Evolutionary conservation across 2,113 vertebrate genomes (phyloP), one percentile per base, ranked within the genome.

Genomic region (Nerophis lumbriciformis): DNA sequence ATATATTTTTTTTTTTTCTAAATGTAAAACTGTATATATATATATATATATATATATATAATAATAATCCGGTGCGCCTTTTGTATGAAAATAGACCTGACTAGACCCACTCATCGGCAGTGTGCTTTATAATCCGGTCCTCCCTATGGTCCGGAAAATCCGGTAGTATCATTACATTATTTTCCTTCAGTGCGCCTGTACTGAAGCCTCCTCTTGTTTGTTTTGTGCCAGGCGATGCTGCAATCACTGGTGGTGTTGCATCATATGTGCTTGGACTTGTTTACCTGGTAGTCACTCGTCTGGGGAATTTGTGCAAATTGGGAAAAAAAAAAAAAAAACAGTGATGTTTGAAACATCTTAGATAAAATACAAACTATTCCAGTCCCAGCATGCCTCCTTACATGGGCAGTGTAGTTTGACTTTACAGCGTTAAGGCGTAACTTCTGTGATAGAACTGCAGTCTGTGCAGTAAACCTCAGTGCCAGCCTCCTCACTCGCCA

Each of bases 211-310:
- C 38, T 51, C 42, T 66, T 69, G 48, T 61, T 61, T 66, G 52
- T 75, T 60, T 47, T 42, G 16, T 45, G 55, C 55, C 37, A 35
- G 48, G 37, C 6, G 8, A 48, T 54, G 28, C 56, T 55, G 51
- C 47, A 45, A 44, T 44, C 55, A 44, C 42, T 45, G 10, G 38
- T 61, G 52, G 61, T 74, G 71, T 83, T 84, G 54, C 79, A 83
- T 84, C 77, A 84, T 55, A 51, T 54, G 6, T 28, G 65, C 68
- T 76, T 47, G 66, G 61, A 77, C 71, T 77, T 69, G 76, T 59
- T 73, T 69, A 63, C 76, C 67, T 64, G 75, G 75, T 81, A 83
- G 69, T 76, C 69, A 71, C 59, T 67, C 83, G 79, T 59, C 75
- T 58, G 44, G 66, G 75, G 83, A 76, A 82, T 82, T 73, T 69